Evolutionary conservation across 2,113 vertebrate genomes (phyloP).

Genomic region (Oxyruncus cristatus): DNA sequence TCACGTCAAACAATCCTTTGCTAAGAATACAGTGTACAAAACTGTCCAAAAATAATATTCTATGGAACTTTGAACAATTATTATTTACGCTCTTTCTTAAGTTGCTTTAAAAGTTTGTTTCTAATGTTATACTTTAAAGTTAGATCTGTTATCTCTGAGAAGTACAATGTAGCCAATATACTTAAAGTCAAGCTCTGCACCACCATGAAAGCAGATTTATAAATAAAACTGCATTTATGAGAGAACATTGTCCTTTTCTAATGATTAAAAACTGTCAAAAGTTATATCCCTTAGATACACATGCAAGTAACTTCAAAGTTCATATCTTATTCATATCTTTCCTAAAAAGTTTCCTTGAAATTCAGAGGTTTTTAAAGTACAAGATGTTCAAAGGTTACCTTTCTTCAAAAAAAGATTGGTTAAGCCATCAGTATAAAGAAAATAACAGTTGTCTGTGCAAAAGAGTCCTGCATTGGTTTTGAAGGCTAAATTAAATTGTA

Average conservation of each 20-base stretch:
- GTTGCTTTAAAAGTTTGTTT: neutral
- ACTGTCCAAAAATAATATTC: neutral
- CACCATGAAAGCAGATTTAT: neutral
- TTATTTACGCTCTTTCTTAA: neutral
- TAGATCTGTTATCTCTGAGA: neutral
- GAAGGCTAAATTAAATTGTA: neutral
- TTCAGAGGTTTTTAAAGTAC: neutral
- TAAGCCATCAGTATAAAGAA: neutral
- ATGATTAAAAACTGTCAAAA: neutral
- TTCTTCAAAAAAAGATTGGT: neutral
- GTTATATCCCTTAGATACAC: neutral
- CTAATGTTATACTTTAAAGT: neutral
- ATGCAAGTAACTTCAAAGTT: neutral
- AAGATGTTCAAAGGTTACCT: neutral
- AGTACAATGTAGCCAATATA: neutral
- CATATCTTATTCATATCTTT: neutral
- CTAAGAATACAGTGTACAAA: neutral
- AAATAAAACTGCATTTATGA: neutral
- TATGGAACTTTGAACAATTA: neutral
- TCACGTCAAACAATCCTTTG: neutral
- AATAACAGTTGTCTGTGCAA: neutral
- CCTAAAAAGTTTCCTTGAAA: neutral
- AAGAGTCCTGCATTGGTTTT: neutral
- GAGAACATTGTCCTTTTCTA: neutral
- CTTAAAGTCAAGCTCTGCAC: neutral